These are phyloP conservation scores for Alca torda DNA, from an alignment of 2,797 vertebrate species.

Conservation along the genomic window DNA sequence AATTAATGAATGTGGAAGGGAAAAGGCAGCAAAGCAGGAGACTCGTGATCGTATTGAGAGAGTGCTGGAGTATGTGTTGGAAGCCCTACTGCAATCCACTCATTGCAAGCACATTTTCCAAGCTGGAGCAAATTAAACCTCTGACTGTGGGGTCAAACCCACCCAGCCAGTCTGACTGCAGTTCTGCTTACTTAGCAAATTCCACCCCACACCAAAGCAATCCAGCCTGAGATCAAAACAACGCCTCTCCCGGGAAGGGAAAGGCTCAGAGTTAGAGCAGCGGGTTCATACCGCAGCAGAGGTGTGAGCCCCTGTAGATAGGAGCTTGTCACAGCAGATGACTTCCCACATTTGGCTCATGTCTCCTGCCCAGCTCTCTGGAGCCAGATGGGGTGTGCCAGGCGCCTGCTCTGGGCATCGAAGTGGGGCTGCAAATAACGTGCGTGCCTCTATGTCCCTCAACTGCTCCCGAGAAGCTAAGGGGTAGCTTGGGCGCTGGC, in stretches of 20 bases:
- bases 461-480: background rate
- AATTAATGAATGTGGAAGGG: background rate
- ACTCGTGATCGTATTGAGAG: background rate
- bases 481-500: background rate
- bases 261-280: background rate
- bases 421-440: background rate
- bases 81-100: slow-evolving; percentile 35
- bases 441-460: background rate
- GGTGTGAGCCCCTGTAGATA: background rate
- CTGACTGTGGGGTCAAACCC: slow-evolving; percentile 60
- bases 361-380: background rate
- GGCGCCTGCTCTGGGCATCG: background rate
- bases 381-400: background rate
- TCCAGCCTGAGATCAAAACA: slow-evolving; percentile 14
- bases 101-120: slow-evolving; percentile 60
- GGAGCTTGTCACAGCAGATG: background rate
- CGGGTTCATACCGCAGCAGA: background rate
- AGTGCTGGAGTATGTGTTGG: background rate
- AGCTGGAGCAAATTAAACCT: slow-evolving; percentile 61
- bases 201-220: slow-evolving; percentile 50
- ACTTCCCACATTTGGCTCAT: background rate
- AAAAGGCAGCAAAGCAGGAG: background rate
- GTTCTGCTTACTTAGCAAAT: slow-evolving; percentile 57
- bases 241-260: background rate
- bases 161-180: slow-evolving; percentile 52